Conservation (phyloP, 1,140 invertebrate species). For the Eulimnadia texana region DNA sequence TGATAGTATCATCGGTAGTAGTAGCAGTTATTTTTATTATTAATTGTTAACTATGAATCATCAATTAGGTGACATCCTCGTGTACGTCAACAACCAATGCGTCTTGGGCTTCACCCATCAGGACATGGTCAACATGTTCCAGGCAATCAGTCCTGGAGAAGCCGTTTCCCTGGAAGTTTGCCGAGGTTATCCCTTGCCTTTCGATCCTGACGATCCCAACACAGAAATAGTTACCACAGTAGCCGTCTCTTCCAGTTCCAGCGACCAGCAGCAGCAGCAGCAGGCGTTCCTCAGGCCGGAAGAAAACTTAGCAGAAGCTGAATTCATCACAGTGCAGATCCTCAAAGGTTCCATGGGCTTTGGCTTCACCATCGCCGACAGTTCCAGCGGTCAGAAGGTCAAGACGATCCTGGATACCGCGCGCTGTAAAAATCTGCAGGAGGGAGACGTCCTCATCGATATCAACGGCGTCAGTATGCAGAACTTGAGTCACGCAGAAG, state of each 20-base stretch:
- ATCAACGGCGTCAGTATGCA: conserved; percentile 79
- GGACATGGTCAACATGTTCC: conserved; percentile 87
- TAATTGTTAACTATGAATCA: too few species aligned
- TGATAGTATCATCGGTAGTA: too few species aligned
- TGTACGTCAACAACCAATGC: conserved; percentile 83
- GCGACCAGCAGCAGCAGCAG: conserved; percentile 35
- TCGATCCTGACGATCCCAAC: conserved; percentile 94
- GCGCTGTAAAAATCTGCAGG: conserved; percentile 79
- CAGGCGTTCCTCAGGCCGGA: conserved; percentile 10
- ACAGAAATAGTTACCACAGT: conserved; percentile 89
- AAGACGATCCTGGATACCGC: conserved; percentile 91
- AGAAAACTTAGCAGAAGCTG: conserved; percentile 19
- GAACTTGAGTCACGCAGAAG: conserved; percentile 77
- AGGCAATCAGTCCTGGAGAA: conserved; percentile 78
- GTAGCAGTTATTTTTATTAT: too few species aligned
- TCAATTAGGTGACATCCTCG: conserved; percentile 73
- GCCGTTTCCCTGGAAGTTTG: conserved; percentile 82
- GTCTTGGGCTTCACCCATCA: conserved; percentile 92
- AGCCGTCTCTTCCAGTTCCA: conserved; percentile 56
- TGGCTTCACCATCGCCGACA: conserved; percentile 98
- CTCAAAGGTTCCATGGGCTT: conserved; percentile 71
- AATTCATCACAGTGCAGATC: conserved; percentile 53
- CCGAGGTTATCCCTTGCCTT: conserved; percentile 84
- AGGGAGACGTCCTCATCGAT: conserved; percentile 88
- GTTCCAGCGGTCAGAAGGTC: conserved; percentile 79